Base-by-base conservation (phyloP, 2,797 vertebrate species). In the Sebastes alutus region DNA sequence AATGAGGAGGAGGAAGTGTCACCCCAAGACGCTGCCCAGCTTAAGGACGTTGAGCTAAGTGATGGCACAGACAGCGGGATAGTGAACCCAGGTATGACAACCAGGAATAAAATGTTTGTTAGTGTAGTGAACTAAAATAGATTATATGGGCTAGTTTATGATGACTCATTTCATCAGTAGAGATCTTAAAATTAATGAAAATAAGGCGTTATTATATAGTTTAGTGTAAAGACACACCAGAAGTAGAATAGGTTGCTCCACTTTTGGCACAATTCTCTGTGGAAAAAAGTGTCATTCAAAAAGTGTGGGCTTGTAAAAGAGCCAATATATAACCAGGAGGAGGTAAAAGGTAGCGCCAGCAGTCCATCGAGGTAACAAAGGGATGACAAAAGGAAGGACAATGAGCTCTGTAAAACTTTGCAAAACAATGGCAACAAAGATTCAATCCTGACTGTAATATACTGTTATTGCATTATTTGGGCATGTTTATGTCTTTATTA, bases 31-130 rank as follows among this genome's bases (percentile, higher is more conserved):
- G 13, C 16, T 27, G 54, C 10, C 3, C 66, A 80, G 46, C 6
- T 16, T 7, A 76, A 77, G 16, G 81, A 91, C 11, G 22, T 56
- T 1, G 75, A 75, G 35, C 16, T 27, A 12, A 58, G 77, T 67
- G 67, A 84, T 0, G 56, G 59, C 1, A 20, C 74, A 22, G 72
- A 65, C 29, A 85, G 81, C 4, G 95, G 92, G 11, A 46, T 90
- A 0, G 78, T 93, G 29, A 97, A 94, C 56, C 80, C 93, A 60
- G 96, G 97, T 97, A 89, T 14, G 72, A 59, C 63, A 82, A 38
- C 38, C 14, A 30, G 10, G 22, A 3, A 30, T 20, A 46, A 70
- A 42, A 35, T 0, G 2, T 75, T 65, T 72, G 16, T 29, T 32
- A 20, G 38, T 22, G 54, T 25, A 27, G 23, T 56, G 18, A 62